Percentiles rank a stretch among this genome's conserved stretches.
phyloP scores from a whole-genome alignment of 2,797 vertebrate genomes.

The Anabacerthia variegaticeps region DNA sequence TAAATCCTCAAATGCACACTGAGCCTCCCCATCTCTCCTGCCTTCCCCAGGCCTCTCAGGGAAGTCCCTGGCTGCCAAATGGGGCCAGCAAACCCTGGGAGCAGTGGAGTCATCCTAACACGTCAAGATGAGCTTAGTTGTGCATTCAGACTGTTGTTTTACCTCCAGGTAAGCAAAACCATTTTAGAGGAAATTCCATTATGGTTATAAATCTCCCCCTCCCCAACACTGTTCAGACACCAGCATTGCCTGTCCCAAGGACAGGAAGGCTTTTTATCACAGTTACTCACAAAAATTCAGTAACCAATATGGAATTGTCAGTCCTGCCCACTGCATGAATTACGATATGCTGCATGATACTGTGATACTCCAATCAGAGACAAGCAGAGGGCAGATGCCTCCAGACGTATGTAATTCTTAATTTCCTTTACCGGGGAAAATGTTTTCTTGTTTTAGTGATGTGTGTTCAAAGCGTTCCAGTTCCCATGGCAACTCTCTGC shows the following conservation, averaged over 20 bases:
- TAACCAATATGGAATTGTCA: background rate
- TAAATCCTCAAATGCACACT: accelerated
- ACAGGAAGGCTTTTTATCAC: background rate
- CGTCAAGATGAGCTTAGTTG: background rate
- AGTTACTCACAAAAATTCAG: background rate
- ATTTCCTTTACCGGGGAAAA: conserved; percentile 50
- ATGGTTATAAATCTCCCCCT: background rate
- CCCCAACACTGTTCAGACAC: background rate
- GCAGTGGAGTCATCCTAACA: accelerated
- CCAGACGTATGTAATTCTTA: conserved; percentile 52
- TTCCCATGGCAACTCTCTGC: conserved; percentile 58
- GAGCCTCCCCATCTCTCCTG: background rate
- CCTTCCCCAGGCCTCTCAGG: background rate
- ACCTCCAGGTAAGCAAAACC: background rate
- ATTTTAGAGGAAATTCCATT: background rate
- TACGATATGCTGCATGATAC: background rate
- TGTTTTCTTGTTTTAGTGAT: conserved; percentile 43
- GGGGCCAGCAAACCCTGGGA: background rate
- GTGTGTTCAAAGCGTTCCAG: conserved; percentile 40
- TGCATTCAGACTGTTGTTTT: background rate
- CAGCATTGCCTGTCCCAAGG: background rate
- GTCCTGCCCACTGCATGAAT: background rate
- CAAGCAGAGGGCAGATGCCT: conserved; percentile 40
- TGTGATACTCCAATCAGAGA: background rate
- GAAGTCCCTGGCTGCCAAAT: background rate